Evolutionary conservation across 2,113 vertebrate genomes (phyloP).

Genomic region (Sisor rabdophorus): DNA sequence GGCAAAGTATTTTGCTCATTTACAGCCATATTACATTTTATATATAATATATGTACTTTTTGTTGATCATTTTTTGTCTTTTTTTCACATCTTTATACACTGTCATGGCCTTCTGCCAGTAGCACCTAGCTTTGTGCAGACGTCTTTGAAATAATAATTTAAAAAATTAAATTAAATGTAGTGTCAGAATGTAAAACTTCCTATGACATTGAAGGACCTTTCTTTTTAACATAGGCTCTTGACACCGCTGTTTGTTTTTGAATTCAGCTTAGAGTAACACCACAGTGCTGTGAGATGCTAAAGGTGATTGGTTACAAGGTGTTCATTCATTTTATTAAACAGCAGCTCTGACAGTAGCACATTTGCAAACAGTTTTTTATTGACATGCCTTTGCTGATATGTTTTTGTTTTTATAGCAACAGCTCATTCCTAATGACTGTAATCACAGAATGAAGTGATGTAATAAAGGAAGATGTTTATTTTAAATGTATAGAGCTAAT

Average conservation of each 20-base stretch:
- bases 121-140: background rate
- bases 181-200: background rate
- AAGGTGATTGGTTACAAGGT: background rate
- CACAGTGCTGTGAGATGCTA: background rate
- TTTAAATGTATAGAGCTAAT: background rate
- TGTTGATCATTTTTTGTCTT: background rate
- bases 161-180: background rate
- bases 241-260: background rate
- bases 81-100: background rate
- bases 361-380: background rate
- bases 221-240: background rate
- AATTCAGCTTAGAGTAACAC: background rate
- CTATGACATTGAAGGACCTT: background rate
- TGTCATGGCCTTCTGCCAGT: slow-evolving; percentile 2
- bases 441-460: background rate
- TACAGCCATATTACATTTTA: too few species aligned
- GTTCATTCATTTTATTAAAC: background rate
- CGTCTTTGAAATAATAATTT: background rate
- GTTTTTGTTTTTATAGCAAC: background rate
- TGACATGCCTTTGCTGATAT: background rate
- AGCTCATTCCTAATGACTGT: background rate
- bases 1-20: too few species aligned
- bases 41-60: too few species aligned
- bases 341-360: background rate
- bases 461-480: background rate